Evolutionary conservation across 2,797 vertebrate species (phyloP), one percentile per base, ranked within the genome.

Genomic region (Hafferia zeledoni): DNA sequence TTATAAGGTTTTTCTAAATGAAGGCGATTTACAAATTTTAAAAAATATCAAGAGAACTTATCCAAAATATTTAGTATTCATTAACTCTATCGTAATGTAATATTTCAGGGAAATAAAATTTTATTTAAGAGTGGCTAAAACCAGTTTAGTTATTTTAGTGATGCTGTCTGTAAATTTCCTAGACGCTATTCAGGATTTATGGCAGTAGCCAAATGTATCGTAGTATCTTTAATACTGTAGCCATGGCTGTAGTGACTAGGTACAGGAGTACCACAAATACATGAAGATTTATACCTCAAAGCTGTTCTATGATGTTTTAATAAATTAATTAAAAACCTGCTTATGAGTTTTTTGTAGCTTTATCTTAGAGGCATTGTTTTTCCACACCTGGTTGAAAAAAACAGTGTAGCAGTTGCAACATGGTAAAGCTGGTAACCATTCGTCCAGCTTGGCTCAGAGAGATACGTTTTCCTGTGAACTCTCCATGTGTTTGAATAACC

Each of bases 401-500:
- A 55, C 33, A 50, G 6, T 19, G 41, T 39, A 64, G 15, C 19
- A 44, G 15, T 69, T 69, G 70, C 52, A 74, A 4, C 44, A 19
- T 39, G 49, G 41, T 52, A 65, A 69, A 39, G 25, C 24, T 87
- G 31, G 30, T 81, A 63, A 39, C 31, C 0, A 0, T 53, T 87
- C 10, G 33, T 19, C 23, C n/a, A 50, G 31, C 23, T 49, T 90
- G 47, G 28, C 49, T 82, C 23, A 6, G 83, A 81, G 35, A 23
- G 0, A 0, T 6, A 3, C 17, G 33, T 49, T 59, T 70, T 23
- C 39, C 17, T 61, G 22, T 46, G 50, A 31, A 30, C 12, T 72
- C 24, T 41, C 30, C 9, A 0, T n/a, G 22, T 64, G 17, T 78
- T 80, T 87, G 65, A 69, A n/a, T 80, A 84, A 57, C 25, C 17